Evolutionary conservation across 2,113 vertebrate genomes (phyloP), one percentile per base, ranked within the genome.

Genomic region (Turdus rufiventris): DNA sequence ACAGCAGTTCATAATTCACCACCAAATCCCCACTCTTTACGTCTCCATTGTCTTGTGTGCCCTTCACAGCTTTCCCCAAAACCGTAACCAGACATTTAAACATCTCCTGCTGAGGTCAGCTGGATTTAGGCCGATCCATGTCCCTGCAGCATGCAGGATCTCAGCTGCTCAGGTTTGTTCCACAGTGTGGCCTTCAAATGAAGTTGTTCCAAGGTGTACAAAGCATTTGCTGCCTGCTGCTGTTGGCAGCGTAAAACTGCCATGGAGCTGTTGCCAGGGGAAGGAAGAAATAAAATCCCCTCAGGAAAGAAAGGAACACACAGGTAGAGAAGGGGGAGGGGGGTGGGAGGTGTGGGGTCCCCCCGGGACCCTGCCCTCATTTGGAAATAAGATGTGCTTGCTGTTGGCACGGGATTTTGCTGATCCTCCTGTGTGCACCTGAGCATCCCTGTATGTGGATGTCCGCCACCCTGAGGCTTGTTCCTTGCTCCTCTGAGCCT

Each of bases 201-300:
- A 94, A 96, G 97, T 96, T 96, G 83, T 97, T 96, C 34, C 82
- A 53, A 98, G 94, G 96, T 95, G 95, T 94, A 79, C 88, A 95
- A 96, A 96, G 57, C 53, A 83, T 95, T 95, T 95, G 50, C 92
- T 91, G 73, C 80, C 45, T 89, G 88, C 96, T 97, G 91, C 82
- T 96, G 94, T 97, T 88, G 96, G 97, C 97, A 97, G 96, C 96
- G 84, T 97, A 97, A 98, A 88, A 98, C 96, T 97, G 93, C 91
- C 90, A 88, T 51, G 91, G 92, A 97, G 48, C 24, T 66, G 36
- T 25, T 84, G 75, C 74, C 85, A 93, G 51, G 33, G 68, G 26
- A 79, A 86, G 34, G 20, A 61, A 95, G 77, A 65, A 38, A 25
- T 48, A 40, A 80, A 84, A 68, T 50, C 20, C 53, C 70, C 47